Base-by-base conservation (phyloP, 2,113 vertebrate species). In the Perca schrenkii region DNA sequence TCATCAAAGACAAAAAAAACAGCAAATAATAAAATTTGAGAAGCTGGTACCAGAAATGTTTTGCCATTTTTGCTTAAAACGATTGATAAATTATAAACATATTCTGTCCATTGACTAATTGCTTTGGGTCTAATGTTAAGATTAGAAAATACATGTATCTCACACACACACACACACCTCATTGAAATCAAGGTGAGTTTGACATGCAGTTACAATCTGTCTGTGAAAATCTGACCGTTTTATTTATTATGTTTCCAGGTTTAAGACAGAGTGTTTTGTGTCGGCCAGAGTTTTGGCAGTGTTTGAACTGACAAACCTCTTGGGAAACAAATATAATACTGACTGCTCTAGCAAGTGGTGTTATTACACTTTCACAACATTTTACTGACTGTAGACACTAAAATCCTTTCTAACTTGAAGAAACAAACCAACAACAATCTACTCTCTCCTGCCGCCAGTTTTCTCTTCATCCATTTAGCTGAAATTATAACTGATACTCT, bases 401-500 rank as follows among this genome's bases (percentile, higher is more conserved):
- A 22, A 57, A 52, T 56, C 14, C 22, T 68, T 67, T 77, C 12
- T 68, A 64, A 72, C n/a, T 2, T 21, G 57, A 62, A 84, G 63
- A 70, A 82, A 62, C 49, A 10, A 72, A 76, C 60, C 25, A 60
- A 79, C 69, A 85, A 65, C 21, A 50, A 47, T 36, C 64, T 28
- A 6, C 57, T 77, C 21, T 67, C 17, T 56, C 17, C 43, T 52
- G 25, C 16, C n/a, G 31, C 34, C 53, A 67, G 2, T 68, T 71
- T 36, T 54, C 75, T 53, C 28, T 54, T 85, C 8, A 66, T 61
- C 79, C 60, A 67, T 81, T 86, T 28, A 76, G 19, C 6, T 70
- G 36, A 65, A 61, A 88, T 79, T 68, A 70, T 66, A 71, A 70
- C 17, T 74, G 74, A 87, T 77, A 70, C 61, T 84, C 61, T 77